These are phyloP conservation scores for Sarcophaga peregrina DNA, from an alignment of 1,140 invertebrate genomes.

Conservation along the genomic window DNA sequence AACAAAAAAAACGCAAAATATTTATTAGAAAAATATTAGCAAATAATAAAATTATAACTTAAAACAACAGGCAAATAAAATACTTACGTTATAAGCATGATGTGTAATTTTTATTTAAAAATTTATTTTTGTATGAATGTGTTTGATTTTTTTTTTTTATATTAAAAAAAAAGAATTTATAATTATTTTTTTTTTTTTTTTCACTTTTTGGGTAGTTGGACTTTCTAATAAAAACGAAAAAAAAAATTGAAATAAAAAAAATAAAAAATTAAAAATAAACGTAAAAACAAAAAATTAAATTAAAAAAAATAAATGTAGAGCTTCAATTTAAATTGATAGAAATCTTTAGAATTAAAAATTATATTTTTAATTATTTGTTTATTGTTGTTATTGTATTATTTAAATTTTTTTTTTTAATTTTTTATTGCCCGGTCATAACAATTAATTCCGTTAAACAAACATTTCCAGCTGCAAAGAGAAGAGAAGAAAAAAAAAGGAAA, in stretches of 20 bases:
- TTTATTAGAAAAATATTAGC: background rate
- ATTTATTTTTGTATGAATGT: background rate
- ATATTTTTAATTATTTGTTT: too few species aligned
- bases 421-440: background rate
- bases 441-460: too few species aligned
- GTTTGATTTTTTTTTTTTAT: background rate
- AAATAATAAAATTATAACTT: slow-evolving; percentile 11
- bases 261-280: slow-evolving; percentile 23
- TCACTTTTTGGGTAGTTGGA: slow-evolving; percentile 3
- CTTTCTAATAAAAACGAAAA: slow-evolving; percentile 10
- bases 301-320: background rate
- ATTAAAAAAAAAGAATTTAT: background rate
- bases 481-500: background rate
- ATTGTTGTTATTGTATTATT: too few species aligned
- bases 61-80: background rate
- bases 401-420: background rate
- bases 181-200: slow-evolving; percentile 6
- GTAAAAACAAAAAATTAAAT: background rate
- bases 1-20: too few species aligned
- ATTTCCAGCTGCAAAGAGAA: too few species aligned
- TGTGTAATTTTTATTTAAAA: slow-evolving; percentile 29
- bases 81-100: slow-evolving; percentile 43
- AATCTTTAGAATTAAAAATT: too few species aligned
- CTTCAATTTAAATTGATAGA: background rate
- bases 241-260: background rate